Evolutionary conservation across 2,113 vertebrate species (phyloP).

Genomic region (Epinephelus fuscoguttatus): DNA sequence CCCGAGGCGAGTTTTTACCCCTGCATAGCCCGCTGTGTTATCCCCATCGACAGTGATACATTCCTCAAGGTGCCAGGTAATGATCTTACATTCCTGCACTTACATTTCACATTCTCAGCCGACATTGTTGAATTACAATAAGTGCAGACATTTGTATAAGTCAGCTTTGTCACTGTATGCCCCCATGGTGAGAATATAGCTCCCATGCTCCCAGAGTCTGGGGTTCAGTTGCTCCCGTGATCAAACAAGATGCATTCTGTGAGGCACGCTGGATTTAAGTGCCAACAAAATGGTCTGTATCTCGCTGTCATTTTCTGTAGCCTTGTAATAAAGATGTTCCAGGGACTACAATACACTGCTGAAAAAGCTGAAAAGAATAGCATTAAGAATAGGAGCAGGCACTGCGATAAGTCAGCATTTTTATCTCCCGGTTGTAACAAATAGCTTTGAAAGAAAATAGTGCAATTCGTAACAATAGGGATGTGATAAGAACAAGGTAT

Average conservation of each 20-base stretch:
- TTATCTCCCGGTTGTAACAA: conserved; percentile 62
- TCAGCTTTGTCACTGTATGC: background rate
- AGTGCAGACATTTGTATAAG: background rate
- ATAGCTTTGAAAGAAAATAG: conserved; percentile 61
- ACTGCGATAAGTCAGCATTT: conserved; percentile 52
- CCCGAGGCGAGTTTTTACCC: background rate
- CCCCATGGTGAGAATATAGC: background rate
- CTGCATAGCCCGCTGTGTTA: background rate
- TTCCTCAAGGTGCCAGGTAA: background rate
- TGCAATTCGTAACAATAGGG: conserved; percentile 27
- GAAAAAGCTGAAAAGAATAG: conserved; percentile 25
- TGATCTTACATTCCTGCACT: conserved; percentile 7
- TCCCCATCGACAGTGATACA: conserved; percentile 11
- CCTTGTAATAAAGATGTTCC: conserved; percentile 34
- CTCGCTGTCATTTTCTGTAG: background rate
- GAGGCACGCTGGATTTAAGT: background rate
- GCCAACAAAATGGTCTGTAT: conserved; percentile 6
- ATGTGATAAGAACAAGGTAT: conserved; percentile 55
- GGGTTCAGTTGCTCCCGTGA: background rate
- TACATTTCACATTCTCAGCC: conserved; percentile 4
- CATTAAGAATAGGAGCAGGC: conserved; percentile 28
- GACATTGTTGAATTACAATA: background rate
- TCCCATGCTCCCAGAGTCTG: background rate
- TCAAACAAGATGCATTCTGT: background rate
- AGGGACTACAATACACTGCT: background rate